Percentiles rank a stretch among this genome's conserved stretches.
phyloP scores from a whole-genome alignment of 2,797 vertebrate species.

The Coracias cyanogaster region DNA sequence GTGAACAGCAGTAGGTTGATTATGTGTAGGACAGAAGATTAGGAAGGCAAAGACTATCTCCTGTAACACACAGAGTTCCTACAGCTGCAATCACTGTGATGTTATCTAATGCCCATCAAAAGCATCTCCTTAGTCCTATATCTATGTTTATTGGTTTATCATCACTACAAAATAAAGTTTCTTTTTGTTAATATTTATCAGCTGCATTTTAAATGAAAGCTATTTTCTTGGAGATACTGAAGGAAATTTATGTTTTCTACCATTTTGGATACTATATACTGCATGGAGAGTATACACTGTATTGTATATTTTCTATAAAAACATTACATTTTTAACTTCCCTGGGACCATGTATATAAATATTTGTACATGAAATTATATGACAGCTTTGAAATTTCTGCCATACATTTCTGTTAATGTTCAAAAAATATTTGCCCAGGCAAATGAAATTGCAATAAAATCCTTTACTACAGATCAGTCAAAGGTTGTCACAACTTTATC shows the following conservation, averaged over 20 bases:
- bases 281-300: not conserved
- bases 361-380: slow-evolving; percentile 64
- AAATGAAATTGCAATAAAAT: slow-evolving; percentile 68
- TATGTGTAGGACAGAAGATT: not conserved
- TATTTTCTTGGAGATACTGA: not conserved
- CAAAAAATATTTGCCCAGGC: slow-evolving; percentile 64
- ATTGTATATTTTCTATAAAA: slow-evolving; percentile 68
- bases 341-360: slow-evolving; percentile 55
- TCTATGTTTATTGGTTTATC: not conserved
- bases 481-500: slow-evolving; percentile 61
- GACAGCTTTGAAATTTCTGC: slow-evolving; percentile 60
- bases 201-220: not conserved
- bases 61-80: not conserved
- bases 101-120: not conserved
- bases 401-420: slow-evolving; percentile 65
- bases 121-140: not conserved
- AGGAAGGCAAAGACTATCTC: not conserved
- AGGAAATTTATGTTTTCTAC: not conserved
- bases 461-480: slow-evolving; percentile 58
- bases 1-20: not conserved
- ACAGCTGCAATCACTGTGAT: not conserved
- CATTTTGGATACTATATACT: not conserved
- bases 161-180: not conserved
- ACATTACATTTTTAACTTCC: slow-evolving; percentile 62
- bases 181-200: not conserved